Evolutionary conservation across 2,797 vertebrate species (phyloP).

Genomic region (Myotis planiceps): DNA sequence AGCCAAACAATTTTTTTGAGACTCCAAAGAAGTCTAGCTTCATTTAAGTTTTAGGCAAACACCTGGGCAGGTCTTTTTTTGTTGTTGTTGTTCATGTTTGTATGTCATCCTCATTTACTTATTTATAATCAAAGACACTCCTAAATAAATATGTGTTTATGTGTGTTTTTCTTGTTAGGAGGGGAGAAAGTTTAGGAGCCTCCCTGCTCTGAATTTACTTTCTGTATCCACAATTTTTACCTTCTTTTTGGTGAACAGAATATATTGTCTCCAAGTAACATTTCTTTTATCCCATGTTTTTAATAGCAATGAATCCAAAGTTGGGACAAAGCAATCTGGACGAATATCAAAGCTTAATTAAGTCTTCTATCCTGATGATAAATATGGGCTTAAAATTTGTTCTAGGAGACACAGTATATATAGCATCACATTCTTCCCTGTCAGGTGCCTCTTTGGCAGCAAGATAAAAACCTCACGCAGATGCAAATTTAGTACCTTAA

Average conservation of each 20-base stretch:
- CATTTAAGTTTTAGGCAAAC: neutral
- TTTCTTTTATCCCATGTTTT: slow-evolving; percentile 47
- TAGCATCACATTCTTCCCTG: neutral
- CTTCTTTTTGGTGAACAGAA: neutral
- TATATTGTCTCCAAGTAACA: slow-evolving; percentile 34
- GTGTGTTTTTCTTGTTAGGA: neutral
- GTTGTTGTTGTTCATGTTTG: neutral
- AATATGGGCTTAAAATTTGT: neutral
- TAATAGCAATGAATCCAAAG: slow-evolving; percentile 51
- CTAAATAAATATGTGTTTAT: neutral
- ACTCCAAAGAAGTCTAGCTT: neutral
- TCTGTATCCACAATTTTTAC: neutral
- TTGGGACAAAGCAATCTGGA: slow-evolving; percentile 28
- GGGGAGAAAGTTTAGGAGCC: neutral
- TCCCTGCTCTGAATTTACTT: neutral
- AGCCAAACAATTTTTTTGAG: slow-evolving; percentile 9
- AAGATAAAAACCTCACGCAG: slow-evolving; percentile 24
- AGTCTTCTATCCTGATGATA: slow-evolving; percentile 24
- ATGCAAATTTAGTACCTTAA: neutral
- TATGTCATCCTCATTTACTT: neutral
- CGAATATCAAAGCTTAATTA: slow-evolving; percentile 60
- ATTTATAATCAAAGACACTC: neutral
- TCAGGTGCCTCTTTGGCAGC: neutral
- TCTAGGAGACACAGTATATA: neutral
- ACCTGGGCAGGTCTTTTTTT: neutral